A percentile compares a stretch with the other conserved stretches of the same genome.
Conservation (phyloP, 2,113 vertebrate genomes). For the Pogona vitticeps region DNA sequence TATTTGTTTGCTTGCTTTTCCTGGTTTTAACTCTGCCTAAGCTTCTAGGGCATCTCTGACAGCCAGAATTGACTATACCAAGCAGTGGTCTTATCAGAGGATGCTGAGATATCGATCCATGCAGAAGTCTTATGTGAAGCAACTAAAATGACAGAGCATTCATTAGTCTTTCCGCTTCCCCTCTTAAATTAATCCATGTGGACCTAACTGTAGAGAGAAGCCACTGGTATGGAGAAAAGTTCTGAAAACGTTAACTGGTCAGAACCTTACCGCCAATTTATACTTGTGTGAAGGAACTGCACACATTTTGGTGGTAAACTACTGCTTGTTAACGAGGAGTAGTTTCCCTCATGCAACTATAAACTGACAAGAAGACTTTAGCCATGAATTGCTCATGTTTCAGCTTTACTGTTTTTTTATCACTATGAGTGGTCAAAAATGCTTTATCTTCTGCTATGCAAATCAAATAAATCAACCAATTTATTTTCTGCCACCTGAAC, state of each 20-base stretch:
- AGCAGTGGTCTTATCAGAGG: background rate
- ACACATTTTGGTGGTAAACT: too few species aligned
- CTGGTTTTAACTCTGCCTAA: too few species aligned
- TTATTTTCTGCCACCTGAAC: constrained; percentile 9
- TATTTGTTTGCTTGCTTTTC: too few species aligned
- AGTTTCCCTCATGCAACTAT: too few species aligned
- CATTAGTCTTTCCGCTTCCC: background rate
- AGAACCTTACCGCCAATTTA: too few species aligned
- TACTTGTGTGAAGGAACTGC: too few species aligned
- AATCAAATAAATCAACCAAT: constrained; percentile 30
- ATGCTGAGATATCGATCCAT: too few species aligned
- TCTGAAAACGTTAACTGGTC: too few species aligned
- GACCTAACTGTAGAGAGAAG: background rate
- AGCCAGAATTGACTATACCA: background rate
- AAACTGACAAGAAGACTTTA: too few species aligned
- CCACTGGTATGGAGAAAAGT: background rate
- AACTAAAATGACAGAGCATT: background rate
- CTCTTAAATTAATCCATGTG: too few species aligned
- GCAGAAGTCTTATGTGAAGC: background rate
- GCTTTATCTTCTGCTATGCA: background rate
- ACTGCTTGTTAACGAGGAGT: too few species aligned
- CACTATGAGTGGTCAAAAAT: background rate
- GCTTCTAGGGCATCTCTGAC: too few species aligned
- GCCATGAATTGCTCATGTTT: background rate
- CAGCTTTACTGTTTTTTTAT: constrained; percentile 7